A percentile compares a stretch with the other conserved stretches of the same genome.
Conservation (phyloP, 2,113 vertebrate genomes). For the Mandrillus leucophaeus region DNA sequence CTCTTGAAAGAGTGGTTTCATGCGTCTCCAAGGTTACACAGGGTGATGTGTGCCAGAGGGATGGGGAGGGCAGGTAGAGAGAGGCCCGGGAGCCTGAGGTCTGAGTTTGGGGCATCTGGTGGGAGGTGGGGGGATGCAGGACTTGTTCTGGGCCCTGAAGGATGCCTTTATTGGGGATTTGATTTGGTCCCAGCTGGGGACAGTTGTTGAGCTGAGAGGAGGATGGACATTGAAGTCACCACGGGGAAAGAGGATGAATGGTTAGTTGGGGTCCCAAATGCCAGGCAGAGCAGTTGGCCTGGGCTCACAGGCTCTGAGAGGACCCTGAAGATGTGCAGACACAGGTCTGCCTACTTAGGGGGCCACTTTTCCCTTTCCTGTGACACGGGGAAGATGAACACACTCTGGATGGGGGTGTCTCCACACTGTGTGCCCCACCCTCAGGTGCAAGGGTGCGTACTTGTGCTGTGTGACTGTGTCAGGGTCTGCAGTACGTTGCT, state of each 20-base stretch:
- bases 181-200: neutral
- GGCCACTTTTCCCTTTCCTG: neutral
- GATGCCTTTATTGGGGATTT: neutral
- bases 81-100: neutral
- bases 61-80: neutral
- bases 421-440: too few relatives aligned
- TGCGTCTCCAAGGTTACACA: neutral
- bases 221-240: neutral
- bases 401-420: neutral
- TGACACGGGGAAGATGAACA: neutral
- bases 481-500: neutral
- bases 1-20: neutral
- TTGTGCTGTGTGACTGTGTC: neutral
- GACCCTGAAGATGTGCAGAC: neutral
- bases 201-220: neutral
- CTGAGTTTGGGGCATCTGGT: neutral
- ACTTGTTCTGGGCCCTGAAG: neutral
- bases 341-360: neutral
- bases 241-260: neutral
- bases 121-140: neutral
- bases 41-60: too few relatives aligned
- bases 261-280: neutral
- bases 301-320: neutral
- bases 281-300: neutral
- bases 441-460: neutral